Evolutionary conservation across 2,888 invertebrate species (phyloP).

Genomic region (Nephrocerus scutellatus): DNA sequence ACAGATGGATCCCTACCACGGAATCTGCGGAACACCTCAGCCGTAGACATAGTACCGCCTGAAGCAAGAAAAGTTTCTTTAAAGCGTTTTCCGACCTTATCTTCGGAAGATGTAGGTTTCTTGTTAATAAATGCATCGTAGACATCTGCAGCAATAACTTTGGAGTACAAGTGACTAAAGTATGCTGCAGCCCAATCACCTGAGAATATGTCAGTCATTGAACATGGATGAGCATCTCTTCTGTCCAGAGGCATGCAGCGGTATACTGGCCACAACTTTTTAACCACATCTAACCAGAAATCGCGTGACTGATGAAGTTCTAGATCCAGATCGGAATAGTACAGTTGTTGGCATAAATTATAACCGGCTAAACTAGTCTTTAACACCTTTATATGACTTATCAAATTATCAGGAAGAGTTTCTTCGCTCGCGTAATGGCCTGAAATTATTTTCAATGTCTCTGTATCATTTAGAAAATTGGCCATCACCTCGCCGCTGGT

Average conservation of each 20-base stretch:
- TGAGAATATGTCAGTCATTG: conserved; percentile 74
- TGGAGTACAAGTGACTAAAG: conserved; percentile 79
- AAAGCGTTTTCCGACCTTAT: conserved; percentile 60
- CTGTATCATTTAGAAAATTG: conserved; percentile 68
- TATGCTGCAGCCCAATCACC: conserved; percentile 82
- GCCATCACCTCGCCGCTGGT: conserved; percentile 76
- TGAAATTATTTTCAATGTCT: conserved; percentile 57
- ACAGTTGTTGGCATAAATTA: conserved; percentile 73
- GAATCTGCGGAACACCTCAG: conserved; percentile 83
- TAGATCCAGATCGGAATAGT: conserved; percentile 73
- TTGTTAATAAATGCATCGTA: conserved; percentile 68
- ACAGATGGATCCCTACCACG: conserved; percentile 86
- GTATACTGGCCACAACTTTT: conserved; percentile 73
- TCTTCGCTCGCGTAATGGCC: conserved; percentile 70
- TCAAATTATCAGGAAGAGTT: conserved; percentile 58
- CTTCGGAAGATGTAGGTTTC: conserved; percentile 35
- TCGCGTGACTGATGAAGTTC: conserved; percentile 68
- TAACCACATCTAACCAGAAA: conserved; percentile 78
- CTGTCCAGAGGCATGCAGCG: conserved; percentile 68
- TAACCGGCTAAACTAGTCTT: conserved; percentile 71
- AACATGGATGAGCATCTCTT: conserved; percentile 77
- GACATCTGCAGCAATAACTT: conserved; percentile 84
- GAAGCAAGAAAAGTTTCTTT: conserved; percentile 74
- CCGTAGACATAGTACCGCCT: conserved; percentile 74
- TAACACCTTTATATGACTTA: conserved; percentile 57